These are phyloP conservation scores for Cryptoblepharus egeriae DNA, from an alignment of 2,797 vertebrate species.

Conservation along the genomic window DNA sequence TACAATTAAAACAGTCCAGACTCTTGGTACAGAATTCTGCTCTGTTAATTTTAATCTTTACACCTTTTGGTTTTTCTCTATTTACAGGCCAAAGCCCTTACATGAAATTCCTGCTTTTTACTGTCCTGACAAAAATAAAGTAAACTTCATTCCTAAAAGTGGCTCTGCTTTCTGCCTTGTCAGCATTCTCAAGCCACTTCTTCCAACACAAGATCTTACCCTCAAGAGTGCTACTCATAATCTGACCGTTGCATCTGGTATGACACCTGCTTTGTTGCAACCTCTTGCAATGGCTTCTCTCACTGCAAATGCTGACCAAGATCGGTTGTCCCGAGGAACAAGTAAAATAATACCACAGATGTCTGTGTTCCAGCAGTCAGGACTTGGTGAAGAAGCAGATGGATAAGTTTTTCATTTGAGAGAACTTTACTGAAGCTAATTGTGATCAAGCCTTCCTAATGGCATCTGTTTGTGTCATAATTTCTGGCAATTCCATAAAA, in stretches of 20 bases:
- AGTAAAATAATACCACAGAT: slow-evolving; percentile 85
- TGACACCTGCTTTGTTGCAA: slow-evolving; percentile 81
- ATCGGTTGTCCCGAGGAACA: slow-evolving; percentile 84
- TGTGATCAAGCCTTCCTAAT: slow-evolving; percentile 51
- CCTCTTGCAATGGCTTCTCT: slow-evolving; percentile 80
- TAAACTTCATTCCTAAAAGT: slow-evolving; percentile 99
- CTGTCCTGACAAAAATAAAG: slow-evolving; percentile 99
- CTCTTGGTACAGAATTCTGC: neutral
- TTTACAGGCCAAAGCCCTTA: slow-evolving; percentile 88
- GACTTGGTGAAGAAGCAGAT: slow-evolving; percentile 91
- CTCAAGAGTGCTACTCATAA: slow-evolving; percentile 89
- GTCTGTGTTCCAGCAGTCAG: slow-evolving; percentile 82
- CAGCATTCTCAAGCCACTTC: slow-evolving; percentile 97
- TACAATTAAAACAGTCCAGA: neutral
- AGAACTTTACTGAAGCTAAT: slow-evolving; percentile 44
- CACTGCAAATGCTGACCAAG: slow-evolving; percentile 81
- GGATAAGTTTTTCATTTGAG: slow-evolving; percentile 76
- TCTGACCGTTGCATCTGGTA: slow-evolving; percentile 88
- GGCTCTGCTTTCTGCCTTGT: slow-evolving; percentile 99
- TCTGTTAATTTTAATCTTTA: slow-evolving; percentile 35
- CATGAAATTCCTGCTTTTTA: slow-evolving; percentile 96
- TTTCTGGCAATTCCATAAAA: slow-evolving; percentile 50
- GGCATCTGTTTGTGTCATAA: slow-evolving; percentile 47
- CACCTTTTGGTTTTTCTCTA: slow-evolving; percentile 49
- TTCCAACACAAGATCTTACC: slow-evolving; percentile 91